Conservation (phyloP, 2,797 vertebrate genomes). For the Stomatorhinus walkeri region DNA sequence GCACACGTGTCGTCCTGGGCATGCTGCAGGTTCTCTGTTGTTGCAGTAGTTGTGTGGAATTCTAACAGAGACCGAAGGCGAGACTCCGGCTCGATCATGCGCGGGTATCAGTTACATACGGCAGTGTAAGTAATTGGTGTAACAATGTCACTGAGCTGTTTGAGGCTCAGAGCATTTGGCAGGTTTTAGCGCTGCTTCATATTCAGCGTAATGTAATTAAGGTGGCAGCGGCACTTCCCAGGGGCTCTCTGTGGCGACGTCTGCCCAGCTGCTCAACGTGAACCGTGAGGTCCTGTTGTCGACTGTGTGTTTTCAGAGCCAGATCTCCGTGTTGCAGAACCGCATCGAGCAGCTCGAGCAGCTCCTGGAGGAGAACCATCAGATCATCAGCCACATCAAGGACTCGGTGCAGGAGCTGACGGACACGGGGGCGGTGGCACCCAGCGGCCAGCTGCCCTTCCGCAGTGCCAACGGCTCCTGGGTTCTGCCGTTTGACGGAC, state of each 20-base stretch:
- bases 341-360: slow-evolving; percentile 97
- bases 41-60: not conserved
- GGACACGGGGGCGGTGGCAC: slow-evolving; percentile 71
- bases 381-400: slow-evolving; percentile 99
- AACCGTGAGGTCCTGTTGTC: slow-evolving; percentile 24
- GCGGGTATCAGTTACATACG: not conserved
- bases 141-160: not conserved
- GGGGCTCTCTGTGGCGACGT: not conserved
- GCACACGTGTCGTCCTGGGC: not conserved
- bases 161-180: not conserved
- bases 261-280: slow-evolving; percentile 17
- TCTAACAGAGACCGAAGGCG: not conserved
- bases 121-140: not conserved
- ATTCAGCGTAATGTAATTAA: slow-evolving; percentile 5
- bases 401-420: slow-evolving; percentile 97
- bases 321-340: slow-evolving; percentile 96
- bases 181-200: not conserved
- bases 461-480: slow-evolving; percentile 80
- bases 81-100: not conserved
- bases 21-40: not conserved
- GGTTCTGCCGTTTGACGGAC: slow-evolving; percentile 79
- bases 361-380: slow-evolving; percentile 96
- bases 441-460: slow-evolving; percentile 66
- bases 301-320: slow-evolving; percentile 66
- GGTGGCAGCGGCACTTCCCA: not conserved